Percentiles rank a stretch among this genome's conserved stretches.
phyloP scores from a whole-genome alignment of 2,797 vertebrate species.

The Esox lucius region DNA sequence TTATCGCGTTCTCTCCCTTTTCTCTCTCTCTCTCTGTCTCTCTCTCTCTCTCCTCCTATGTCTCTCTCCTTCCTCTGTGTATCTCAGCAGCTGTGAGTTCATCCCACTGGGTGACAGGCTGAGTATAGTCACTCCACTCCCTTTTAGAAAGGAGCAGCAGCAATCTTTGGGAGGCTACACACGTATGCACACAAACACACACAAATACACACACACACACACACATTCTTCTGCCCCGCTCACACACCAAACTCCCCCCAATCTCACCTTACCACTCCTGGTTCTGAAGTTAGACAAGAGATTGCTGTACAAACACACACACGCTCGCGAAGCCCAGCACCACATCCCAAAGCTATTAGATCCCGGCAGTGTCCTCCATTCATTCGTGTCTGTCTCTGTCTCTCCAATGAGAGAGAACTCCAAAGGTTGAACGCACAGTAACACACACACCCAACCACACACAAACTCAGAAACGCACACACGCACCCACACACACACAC shows the following conservation, averaged over 20 bases:
- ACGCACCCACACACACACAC: neutral
- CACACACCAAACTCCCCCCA: neutral
- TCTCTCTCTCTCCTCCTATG: conserved; percentile 44
- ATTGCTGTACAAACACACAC: conserved; percentile 58
- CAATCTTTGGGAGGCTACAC: neutral
- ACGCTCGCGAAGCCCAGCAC: conserved; percentile 34
- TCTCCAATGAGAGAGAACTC: conserved; percentile 48
- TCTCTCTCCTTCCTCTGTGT: conserved; percentile 25
- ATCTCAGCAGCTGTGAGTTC: conserved; percentile 36
- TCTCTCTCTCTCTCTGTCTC: conserved; percentile 37
- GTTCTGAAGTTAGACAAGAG: conserved; percentile 40
- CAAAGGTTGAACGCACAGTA: conserved; percentile 45
- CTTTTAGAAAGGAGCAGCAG: neutral
- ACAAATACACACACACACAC: neutral
- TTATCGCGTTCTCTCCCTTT: neutral
- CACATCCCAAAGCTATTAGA: conserved; percentile 73
- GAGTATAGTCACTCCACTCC: neutral
- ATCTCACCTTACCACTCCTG: too few relatives aligned
- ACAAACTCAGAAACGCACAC: too few relatives aligned
- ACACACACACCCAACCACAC: too few relatives aligned
- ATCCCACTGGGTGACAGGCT: neutral
- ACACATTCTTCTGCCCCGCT: neutral
- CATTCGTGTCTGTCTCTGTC: conserved; percentile 55
- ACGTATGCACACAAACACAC: neutral
- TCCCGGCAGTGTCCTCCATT: conserved; percentile 69